Evolutionary conservation across 2,113 vertebrate species (phyloP).

Genomic region (Actenoides hombroni): DNA sequence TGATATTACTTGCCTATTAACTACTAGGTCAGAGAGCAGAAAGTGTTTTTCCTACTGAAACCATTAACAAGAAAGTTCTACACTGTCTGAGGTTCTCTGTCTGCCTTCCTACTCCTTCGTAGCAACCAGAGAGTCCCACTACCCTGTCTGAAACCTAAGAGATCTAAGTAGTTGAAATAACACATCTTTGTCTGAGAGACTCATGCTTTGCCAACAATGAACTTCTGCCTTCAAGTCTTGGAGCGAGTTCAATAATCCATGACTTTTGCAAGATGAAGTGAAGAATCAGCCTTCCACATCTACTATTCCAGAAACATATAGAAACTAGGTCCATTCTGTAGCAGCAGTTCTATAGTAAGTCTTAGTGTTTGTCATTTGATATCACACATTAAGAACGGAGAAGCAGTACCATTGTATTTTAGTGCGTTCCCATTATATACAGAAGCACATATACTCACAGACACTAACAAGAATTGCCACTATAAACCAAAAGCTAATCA

Average conservation of each 20-base stretch:
- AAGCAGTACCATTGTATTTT: background rate
- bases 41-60: background rate
- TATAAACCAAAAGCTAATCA: background rate
- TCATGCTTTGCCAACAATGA: background rate
- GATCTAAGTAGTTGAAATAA: background rate
- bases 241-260: background rate
- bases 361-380: background rate
- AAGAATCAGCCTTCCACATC: background rate
- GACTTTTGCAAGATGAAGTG: background rate
- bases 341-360: background rate
- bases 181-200: background rate
- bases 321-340: background rate
- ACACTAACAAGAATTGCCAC: background rate
- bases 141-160: background rate
- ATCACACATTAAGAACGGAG: background rate
- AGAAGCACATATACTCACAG: background rate
- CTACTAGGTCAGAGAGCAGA: background rate
- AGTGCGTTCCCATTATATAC: background rate
- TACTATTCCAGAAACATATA: background rate
- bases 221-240: background rate
- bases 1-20: background rate
- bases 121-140: background rate
- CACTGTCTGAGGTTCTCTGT: rapidly evolving
- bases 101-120: background rate
- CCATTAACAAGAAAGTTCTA: background rate